Evolutionary conservation across 2,888 invertebrate genomes (phyloP), one percentile per base, ranked within the genome.

Genomic region (Ormyrus thymus): DNA sequence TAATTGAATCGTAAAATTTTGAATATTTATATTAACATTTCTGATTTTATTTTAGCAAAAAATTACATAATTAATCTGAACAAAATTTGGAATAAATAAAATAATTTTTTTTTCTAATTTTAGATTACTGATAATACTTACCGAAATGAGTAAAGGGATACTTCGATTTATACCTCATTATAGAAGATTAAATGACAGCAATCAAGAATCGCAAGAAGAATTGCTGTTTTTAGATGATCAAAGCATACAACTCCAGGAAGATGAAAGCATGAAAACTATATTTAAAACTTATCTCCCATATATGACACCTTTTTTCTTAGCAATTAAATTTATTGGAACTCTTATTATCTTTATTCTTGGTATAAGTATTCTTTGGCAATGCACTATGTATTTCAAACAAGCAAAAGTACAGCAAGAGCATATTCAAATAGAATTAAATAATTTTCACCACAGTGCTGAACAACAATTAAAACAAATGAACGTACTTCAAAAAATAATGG

Each of bases 361-460:
- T 55, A 66, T 51, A 10, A 76, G n/a, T 66, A 61, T 81, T 15
- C 65, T 81, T 43, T 69, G 55, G 59, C 69, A 78, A 73, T 70
- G 45, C 15, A 69, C 43, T 10, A 59, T 58, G 56, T 76, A 68
- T 48, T 72, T 73, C 6, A 69, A 69, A 61, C 64, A 64, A 48
- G 62, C 56, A 6, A 76, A 76, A 64, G 10, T 11, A 9, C 56
- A 72, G 59, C 76, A 81, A 15, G n/a, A 59, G 9, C 48, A 68
- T 11, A 70, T 71, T 11, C 15, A 74, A 45, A 45, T 11, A 7
- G 51, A 79, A 15, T 48, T 74, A 11, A 53, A 77, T 29, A 56
- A 9, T 53, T 73, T 78, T 65, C 62, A 70, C 53, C n/a, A 53
- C 1, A 45, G n/a, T 53, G 56, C 64, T 48, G 69, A 81, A 50